Evolutionary conservation across 2,113 vertebrate species (phyloP), one percentile per base, ranked within the genome.

Genomic region (Ondatra zibethicus): DNA sequence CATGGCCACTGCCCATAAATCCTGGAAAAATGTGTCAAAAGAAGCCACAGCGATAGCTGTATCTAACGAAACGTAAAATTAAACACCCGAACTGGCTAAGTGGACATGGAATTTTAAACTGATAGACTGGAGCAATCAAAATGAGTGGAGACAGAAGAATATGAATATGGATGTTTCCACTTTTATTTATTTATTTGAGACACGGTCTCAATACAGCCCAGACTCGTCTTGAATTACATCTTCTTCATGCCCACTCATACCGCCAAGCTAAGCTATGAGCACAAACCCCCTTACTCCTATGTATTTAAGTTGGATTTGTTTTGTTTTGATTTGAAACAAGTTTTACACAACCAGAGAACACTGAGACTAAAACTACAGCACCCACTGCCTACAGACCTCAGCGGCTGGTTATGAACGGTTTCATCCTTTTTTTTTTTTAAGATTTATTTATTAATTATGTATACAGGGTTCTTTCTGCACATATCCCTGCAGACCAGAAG

Each of bases 231-330:
- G 12, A 89, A 45, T 21, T 33, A 31, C 17, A 33, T 21, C 17
- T 42, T 88, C 47, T 47, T 58, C 36, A 19, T 75, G n/a, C 25
- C 7, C 8, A 42, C 50, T 25, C 12, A 16, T 2, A 27, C 14
- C 50, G 17, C n/a, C 80, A 76, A 81, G 72, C 13, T 77, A 92
- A 95, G 47, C 52, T 95, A 88, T 88, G 23, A 90, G 47, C 36
- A 72, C 19, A 50, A 95, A 85, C 4, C 29, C 61, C 27, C 85
- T 92, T 63, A 73, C 11, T 72, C 58, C 39, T 72, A 95, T 95
- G 78, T 70, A 97, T 70, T 92, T 92, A 16, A 33, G 10, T 39
- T n/a, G 27, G 17, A 45, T 31, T 19, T 65, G 65, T 21, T 47
- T 17, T 29, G 58, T 58, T 58, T 58, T 55, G 17, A 55, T 55